Base-by-base conservation (phyloP, 1,140 invertebrate species). In the Eubasilissa regina region DNA sequence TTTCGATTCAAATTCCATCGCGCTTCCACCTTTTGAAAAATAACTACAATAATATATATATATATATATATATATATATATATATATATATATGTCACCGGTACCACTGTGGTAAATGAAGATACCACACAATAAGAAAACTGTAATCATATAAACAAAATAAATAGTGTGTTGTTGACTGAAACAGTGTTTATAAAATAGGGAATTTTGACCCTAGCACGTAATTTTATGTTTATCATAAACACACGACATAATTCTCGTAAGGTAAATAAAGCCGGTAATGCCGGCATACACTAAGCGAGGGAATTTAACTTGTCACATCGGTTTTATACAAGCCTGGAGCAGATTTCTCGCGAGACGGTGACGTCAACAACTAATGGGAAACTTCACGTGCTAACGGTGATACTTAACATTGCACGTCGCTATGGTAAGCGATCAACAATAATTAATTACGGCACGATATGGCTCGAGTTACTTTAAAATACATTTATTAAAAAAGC, bases 221-320 rank as follows among this genome's bases (percentile, higher is more conserved):
- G 19, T 17, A 55, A 62, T 62, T 43, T 9, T 64, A 64, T 21
- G 60, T 25, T n/a, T 64, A 66, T 13, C 11, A 44, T 66, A 66
- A 66, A 66, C 43, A 66, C 44, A 66, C 21, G 12, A 9, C 12
- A 66, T 45, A 66, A 43, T 66, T 66, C 62, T 44, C n/a, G 35
- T 43, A 44, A 66, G 12, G 15, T 13, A 66, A 66, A 66, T 47
- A 66, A 66, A 44, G 10, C 43, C 43, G 44, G 62, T 66, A n/a
- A n/a, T n/a, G 62, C 62, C 3, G 62, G 25, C 44, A 47, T 15
- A 47, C 35, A 66, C 44, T 48, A 70, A 48, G 19, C 45, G 17
- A 13, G 47, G 51, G 66, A n/a, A 70, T 48, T 70, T 70, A 70
- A 51, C 66, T 48, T 70, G 66, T 53, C 66, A 70, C 43, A 0